Evolutionary conservation across 2,113 vertebrate species (phyloP).

Genomic region (Sinocyclocheilus rhinocerous): DNA sequence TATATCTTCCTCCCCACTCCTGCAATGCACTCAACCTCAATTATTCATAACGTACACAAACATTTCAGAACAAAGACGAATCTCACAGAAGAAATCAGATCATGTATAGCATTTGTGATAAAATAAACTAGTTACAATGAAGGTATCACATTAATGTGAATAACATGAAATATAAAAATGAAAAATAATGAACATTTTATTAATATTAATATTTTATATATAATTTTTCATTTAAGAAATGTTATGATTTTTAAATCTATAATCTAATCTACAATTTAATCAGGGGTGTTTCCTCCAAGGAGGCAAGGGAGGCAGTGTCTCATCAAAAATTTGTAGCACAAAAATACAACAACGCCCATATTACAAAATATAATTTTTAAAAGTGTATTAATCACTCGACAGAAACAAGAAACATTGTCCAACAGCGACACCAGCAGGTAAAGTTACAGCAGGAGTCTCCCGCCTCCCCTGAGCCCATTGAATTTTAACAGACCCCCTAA

Average conservation of each 20-base stretch:
- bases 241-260: not conserved
- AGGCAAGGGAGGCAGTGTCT: too few species aligned
- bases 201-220: not conserved
- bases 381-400: too few species aligned
- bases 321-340: too few species aligned
- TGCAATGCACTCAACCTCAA: conserved; percentile 68
- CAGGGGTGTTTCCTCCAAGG: too few species aligned
- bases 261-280: too few species aligned
- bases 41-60: conserved; percentile 35
- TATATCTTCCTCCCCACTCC: conserved; percentile 70
- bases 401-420: too few species aligned
- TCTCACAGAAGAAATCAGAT: not conserved
- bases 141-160: not conserved
- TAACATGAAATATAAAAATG: not conserved
- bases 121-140: not conserved
- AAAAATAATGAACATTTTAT: not conserved
- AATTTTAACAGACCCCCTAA: too few species aligned
- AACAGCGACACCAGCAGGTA: too few species aligned
- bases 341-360: too few species aligned
- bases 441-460: too few species aligned
- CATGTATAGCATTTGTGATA: not conserved
- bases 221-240: not conserved
- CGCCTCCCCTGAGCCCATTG: too few species aligned
- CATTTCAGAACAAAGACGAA: conserved; percentile 37
- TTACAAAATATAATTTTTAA: too few species aligned